Conservation (phyloP, 2,888 invertebrate species). For the Tinea pellionella region DNA sequence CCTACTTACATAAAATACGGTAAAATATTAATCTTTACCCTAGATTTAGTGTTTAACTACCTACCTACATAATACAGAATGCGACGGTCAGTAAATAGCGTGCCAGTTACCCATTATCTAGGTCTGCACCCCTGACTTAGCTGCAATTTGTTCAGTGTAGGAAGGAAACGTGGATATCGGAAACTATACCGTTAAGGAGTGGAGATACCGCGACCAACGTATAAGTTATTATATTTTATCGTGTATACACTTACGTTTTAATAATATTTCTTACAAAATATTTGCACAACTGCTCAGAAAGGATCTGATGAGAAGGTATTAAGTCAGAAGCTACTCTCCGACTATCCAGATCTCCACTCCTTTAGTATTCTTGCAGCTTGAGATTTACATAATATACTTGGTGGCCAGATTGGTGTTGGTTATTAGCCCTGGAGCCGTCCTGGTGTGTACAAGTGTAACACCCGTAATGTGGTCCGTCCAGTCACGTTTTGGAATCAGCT, state of each 20-base stretch:
- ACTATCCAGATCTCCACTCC: no score
- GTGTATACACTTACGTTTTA: background rate
- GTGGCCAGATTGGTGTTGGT: no score
- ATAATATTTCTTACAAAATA: background rate
- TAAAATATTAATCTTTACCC: background rate
- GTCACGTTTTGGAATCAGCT: no score
- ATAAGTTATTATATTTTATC: background rate
- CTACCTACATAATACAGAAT: background rate
- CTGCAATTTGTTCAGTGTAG: constrained; percentile 9
- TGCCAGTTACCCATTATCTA: background rate
- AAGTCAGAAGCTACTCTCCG: no score
- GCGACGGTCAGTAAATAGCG: constrained; percentile 10
- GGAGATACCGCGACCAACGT: background rate
- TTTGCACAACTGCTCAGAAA: no score
- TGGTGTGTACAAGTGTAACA: no score
- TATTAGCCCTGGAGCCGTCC: no score
- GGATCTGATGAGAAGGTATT: no score
- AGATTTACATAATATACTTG: no score
- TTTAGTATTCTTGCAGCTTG: no score
- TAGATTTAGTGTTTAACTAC: background rate
- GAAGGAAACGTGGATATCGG: constrained; percentile 11
- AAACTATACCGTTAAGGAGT: background rate
- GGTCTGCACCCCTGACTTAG: constrained; percentile 4
- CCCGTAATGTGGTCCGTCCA: no score
- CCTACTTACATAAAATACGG: no score